These are phyloP conservation scores for Plectus sambesii DNA, from an alignment of 1,140 invertebrate species.

Conservation along the genomic window DNA sequence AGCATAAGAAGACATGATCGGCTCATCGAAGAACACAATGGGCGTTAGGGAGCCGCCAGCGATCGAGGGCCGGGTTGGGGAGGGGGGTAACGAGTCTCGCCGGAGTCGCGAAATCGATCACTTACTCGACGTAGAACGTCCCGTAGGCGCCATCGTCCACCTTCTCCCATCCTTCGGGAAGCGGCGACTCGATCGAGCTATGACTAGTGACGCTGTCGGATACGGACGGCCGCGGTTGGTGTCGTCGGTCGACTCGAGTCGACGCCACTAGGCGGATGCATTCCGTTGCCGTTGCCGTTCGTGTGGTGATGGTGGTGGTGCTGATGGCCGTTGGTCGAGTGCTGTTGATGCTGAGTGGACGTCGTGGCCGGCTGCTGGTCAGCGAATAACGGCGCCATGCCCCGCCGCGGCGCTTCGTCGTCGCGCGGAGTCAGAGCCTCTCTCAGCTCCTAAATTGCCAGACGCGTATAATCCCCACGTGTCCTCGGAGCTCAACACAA, in stretches of 20 bases:
- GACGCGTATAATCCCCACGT: constrained; percentile 4
- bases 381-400: too few relatives aligned
- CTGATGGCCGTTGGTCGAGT: constrained; percentile 2
- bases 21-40: too few relatives aligned
- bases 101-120: constrained; percentile 25
- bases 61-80: too few relatives aligned
- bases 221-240: constrained; percentile 33
- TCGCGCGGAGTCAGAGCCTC: background rate
- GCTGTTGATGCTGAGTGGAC: too few relatives aligned
- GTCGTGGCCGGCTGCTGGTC: too few relatives aligned
- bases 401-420: constrained; percentile 11
- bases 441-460: constrained; percentile 13
- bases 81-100: constrained; percentile 5
- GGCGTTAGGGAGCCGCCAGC: too few relatives aligned
- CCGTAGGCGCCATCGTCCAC: constrained; percentile 95
- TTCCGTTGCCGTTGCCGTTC: background rate
- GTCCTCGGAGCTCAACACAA: constrained; percentile 11
- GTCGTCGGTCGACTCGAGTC: constrained; percentile 41
- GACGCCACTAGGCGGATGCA: constrained; percentile 11
- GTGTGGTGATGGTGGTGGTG: background rate
- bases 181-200: constrained; percentile 45
- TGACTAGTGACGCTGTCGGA: constrained; percentile 1
- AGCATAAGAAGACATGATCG: constrained; percentile 12
- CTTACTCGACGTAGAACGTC: constrained; percentile 88
- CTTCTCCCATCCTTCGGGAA: constrained; percentile 96